Base-by-base conservation (phyloP, 2,888 invertebrate species). In the Andrena haemorrhoa region DNA sequence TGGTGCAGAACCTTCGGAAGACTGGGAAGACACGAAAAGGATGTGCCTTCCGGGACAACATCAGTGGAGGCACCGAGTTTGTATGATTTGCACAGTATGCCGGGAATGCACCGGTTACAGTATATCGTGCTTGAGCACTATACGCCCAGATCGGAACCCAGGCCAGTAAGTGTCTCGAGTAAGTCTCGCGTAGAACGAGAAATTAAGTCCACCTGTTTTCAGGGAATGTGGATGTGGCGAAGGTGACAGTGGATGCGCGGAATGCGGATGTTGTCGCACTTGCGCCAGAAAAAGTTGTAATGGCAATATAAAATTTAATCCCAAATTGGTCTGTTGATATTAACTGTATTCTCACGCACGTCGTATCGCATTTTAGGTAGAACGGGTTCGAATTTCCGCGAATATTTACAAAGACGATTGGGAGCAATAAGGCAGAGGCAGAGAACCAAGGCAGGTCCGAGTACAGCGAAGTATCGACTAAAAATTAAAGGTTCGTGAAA, bases 151-250 rank as follows among this genome's bases (percentile, higher is more conserved):
- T 90, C 95, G 98, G 84, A 96, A 97, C 92, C 92, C 92, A 63
- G 92, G 92, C 78, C 92, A 92, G 92, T 92, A 71, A 82, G 91
- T 89, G 47, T 74, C 20, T 6, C 23, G 35, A 58, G 12, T 26
- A 56, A 58, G 8, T 23, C 2, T 73, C 2, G n/a, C 16, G 7
- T 49, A 51, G 4, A 8, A 60, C 8, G 53, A 26, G 16, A 60
- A 7, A 33, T 71, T 33, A 49, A 61, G 29, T 78, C 72, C 68
- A 81, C 90, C 33, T 88, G 98, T 68, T 86, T 91, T 49, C 88
- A 98, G 98, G 91, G 97, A 97, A 90, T 99, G 99, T 94, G 98
- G 98, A 0, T 99, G 99, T 94, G 99, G 99, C 2, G 97, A 98
- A 92, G 99, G 99, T 0, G 98, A 99, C 93, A 97, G 98, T 72